phyloP scores from a whole-genome alignment of 2,113 vertebrate genomes.

The Theristicus caerulescens region DNA sequence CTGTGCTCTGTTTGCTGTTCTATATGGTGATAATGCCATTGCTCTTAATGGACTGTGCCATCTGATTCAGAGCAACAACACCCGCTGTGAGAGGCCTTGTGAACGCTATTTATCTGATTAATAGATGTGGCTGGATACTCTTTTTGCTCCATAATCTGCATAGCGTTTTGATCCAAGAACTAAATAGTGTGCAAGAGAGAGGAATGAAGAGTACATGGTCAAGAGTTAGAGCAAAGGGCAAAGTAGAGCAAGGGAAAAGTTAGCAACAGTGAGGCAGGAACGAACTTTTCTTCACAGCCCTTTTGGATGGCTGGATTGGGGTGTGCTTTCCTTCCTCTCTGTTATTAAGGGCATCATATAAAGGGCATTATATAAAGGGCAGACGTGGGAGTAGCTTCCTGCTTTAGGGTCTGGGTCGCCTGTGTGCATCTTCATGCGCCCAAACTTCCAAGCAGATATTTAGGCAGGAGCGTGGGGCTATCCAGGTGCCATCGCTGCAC shows the following conservation, averaged over 20 bases:
- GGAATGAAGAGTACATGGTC: not conserved
- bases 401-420: not conserved
- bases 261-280: not conserved
- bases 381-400: not conserved
- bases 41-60: not conserved
- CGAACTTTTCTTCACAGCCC: not conserved
- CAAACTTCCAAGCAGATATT: not conserved
- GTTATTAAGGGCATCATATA: not conserved
- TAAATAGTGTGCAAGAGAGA: not conserved
- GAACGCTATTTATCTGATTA: not conserved
- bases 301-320: not conserved
- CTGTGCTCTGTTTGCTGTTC: not conserved
- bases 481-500: not conserved
- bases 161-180: not conserved
- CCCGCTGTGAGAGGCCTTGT: not conserved
- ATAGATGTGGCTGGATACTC: not conserved
- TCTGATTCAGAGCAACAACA: not conserved
- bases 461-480: fast-evolving
- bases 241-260: not conserved
- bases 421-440: not conserved
- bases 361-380: not conserved
- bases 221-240: not conserved
- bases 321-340: not conserved
- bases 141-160: not conserved
- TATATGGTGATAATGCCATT: not conserved